Conservation (phyloP, 53 echinoderm and acorn worm genomes). For the Stichopus horrens region DNA sequence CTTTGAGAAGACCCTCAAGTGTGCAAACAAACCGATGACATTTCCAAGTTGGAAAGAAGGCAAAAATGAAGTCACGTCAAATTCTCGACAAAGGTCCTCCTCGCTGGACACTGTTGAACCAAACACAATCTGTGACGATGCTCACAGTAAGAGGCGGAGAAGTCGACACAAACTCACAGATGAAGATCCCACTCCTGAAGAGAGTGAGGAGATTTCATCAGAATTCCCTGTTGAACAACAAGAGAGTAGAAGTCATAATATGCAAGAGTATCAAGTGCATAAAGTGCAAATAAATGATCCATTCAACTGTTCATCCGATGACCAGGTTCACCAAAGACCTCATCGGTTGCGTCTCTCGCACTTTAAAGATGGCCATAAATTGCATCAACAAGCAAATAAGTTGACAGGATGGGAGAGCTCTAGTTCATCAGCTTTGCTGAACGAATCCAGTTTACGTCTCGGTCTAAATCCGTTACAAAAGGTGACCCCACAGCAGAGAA, state of each 20-base stretch:
- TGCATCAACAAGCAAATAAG: background rate
- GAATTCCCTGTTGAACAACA: background rate
- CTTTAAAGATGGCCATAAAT: background rate
- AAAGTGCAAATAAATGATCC: conserved; percentile 42
- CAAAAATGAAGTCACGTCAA: background rate
- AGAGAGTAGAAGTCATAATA: conserved; percentile 2
- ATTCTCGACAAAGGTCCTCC: background rate
- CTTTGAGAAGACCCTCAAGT: conserved; percentile 70
- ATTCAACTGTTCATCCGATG: background rate
- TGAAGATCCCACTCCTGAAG: background rate
- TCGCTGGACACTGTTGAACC: background rate
- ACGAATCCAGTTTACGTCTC: background rate
- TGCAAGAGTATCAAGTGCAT: conserved; percentile 44
- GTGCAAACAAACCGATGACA: conserved; percentile 56
- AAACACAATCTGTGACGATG: background rate
- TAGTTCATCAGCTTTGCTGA: background rate
- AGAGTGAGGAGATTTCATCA: background rate
- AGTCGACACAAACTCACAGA: conserved; percentile 10
- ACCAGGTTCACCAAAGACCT: conserved; percentile 1
- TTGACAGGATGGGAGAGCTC: background rate
- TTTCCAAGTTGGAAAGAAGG: conserved; percentile 42
- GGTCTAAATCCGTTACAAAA: conserved; percentile 74
- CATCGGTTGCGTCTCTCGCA: conserved; percentile 47
- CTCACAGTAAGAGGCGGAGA: background rate
- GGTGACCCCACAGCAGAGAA: conserved; percentile 80